Evolutionary conservation across 2,113 vertebrate species (phyloP), one percentile per base, ranked within the genome.

Genomic region (Xiphophorus couchianus): DNA sequence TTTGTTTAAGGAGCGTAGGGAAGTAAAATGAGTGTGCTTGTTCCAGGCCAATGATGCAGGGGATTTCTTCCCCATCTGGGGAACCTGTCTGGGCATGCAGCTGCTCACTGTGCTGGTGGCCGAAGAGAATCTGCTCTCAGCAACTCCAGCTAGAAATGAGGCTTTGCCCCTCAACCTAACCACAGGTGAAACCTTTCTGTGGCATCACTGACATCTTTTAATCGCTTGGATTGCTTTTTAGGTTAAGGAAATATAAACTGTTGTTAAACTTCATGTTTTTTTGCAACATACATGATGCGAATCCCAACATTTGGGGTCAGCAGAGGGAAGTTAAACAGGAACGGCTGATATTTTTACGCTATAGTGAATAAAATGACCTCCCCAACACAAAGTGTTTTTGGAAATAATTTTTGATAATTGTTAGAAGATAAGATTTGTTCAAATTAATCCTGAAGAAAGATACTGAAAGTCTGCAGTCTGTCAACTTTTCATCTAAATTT

Each of bases 31-130:
- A 19, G 17, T 75, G 10, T 77, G 13, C 82, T 31, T 81, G 6
- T 87, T 86, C 31, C 87, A 96, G 95, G 94, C 95, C 22, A 92
- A 95, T 11, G 89, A 94, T n/a, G 80, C 73, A 0, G 95, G 95
- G 1, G 94, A 94, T 69, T 90, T 87, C 85, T 96, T 96, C 86
- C 95, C 95, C 19, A 91, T 96, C 68, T 96, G 95, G 95, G 95
- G 95, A 1, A 96, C 95, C 0, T 96, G 95, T 73, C 72, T 96
- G 90, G 95, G 95, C 10, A 89, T 96, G 82, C 94, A 96, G 84
- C 81, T 95, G 0, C 93, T 96, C 71, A 94, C 94, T 19, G 93
- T 91, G 0, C 70, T 95, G 72, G 95, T 95, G 35, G 84, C 94
- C 0, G 94, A 89, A 25, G 44, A 94, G 78, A 90, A 93, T 65